Evolutionary conservation across 2,888 invertebrate genomes (phyloP), one percentile per base, ranked within the genome.

Genomic region (Phengaris alcon): DNA sequence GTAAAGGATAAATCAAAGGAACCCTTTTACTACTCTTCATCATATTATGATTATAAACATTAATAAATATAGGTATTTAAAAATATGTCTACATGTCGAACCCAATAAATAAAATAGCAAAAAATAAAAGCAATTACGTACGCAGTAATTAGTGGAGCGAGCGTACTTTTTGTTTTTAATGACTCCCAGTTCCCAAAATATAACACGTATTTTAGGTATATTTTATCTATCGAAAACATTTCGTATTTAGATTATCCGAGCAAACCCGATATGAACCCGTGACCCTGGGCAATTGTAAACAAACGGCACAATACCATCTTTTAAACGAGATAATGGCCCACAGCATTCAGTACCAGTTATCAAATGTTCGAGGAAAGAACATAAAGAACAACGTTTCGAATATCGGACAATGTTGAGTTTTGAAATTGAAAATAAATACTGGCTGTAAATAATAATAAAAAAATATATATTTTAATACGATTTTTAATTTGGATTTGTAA

Each of bases 241-340:
- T 10, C 35, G 7, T 64, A 64, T 6, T 13, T 2, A 64, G 35
- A 64, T 35, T 12, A 64, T 35, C 78, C 81, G 81, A 35, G 76
- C 80, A 0, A 64, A 64, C 13, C 12, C 1, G 64, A 12, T 44
- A 64, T 64, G 64, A 64, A 64, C 64, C 64, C 13, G 44, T 64
- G 64, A 64, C 64, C 64, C 64, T 64, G 64, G 64, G 2, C 64
- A 12, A 52, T 52, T 52, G 35, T 64, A 64, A 64, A 64, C 64
- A 64, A 70, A 48, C 8, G 7, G 13, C 48, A 70, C 48, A 70
- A 69, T 46, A n/a, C 9, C 70, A 15, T 48, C 70, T 70, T 48
- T 51, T 51, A 70, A 70, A 70, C 51, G 22, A 70, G 70, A 51
- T 70, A 70, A 70, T 70, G 15, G 70, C 3, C 10, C 15, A 6